phyloP scores from a whole-genome alignment of 2,113 vertebrate genomes.

The Corydoras sp. region DNA sequence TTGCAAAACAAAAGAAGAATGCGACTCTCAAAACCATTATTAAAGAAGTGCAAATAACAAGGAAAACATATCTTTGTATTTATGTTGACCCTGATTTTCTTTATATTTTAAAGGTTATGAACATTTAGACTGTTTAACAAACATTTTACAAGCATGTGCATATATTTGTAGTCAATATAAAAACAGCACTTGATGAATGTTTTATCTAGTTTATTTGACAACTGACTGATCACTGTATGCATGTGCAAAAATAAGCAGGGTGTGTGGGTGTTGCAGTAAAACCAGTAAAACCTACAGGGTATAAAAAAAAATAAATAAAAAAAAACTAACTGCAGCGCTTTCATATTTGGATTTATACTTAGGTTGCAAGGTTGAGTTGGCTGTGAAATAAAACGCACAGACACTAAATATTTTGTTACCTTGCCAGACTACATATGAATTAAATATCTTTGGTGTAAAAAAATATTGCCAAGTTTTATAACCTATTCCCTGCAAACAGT shows the following conservation, averaged over 20 bases:
- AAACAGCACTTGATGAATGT: constrained; percentile 66
- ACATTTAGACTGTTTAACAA: too few relatives aligned
- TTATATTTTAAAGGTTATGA: too few relatives aligned
- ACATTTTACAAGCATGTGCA: constrained; percentile 39
- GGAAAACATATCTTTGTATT: too few relatives aligned
- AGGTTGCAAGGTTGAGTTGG: neutral
- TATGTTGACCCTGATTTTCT: too few relatives aligned
- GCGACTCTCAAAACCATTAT: too few relatives aligned
- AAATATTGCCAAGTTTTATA: neutral
- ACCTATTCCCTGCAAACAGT: neutral
- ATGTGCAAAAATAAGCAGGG: constrained; percentile 36
- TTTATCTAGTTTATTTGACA: too few relatives aligned
- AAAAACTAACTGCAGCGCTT: neutral
- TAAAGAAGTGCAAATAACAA: too few relatives aligned
- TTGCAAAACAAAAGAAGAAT: too few relatives aligned
- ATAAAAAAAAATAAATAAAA: neutral
- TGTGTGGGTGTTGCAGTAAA: constrained; percentile 7
- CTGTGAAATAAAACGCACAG: neutral
- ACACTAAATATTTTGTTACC: neutral
- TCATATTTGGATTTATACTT: neutral
- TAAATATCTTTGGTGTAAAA: neutral
- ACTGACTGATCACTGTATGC: too few relatives aligned
- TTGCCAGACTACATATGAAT: neutral
- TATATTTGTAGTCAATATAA: constrained; percentile 71
- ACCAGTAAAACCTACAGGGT: too few relatives aligned